Percentiles rank a stretch among this genome's conserved stretches.
phyloP scores from a whole-genome alignment of 2,113 vertebrate species.

The Oxyura jamaicensis region DNA sequence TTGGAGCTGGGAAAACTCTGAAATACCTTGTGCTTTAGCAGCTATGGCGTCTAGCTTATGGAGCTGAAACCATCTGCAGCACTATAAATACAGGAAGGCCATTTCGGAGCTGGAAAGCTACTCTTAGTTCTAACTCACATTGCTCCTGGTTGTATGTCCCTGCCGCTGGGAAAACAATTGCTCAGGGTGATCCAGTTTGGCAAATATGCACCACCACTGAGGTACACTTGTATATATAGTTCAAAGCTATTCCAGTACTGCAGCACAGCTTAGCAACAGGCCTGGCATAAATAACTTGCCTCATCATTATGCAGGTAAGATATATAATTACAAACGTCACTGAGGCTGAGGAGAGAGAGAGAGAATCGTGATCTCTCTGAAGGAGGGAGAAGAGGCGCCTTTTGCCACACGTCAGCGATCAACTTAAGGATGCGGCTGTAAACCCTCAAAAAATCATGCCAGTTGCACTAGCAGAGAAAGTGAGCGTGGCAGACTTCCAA shows the following conservation, averaged over 20 bases:
- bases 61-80: not conserved
- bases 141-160: accelerated
- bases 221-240: accelerated
- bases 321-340: conserved; percentile 14
- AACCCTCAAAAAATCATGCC: not conserved
- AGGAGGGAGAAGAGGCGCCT: conserved; percentile 28
- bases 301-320: conserved; percentile 37
- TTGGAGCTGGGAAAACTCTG: not conserved
- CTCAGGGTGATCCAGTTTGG: accelerated
- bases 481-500: not conserved
- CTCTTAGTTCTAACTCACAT: not conserved
- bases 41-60: accelerated
- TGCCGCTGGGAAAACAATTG: accelerated
- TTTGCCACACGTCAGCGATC: not conserved
- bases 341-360: not conserved
- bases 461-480: not conserved
- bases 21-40: not conserved
- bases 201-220: accelerated
- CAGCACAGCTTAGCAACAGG: conserved; percentile 41
- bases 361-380: conserved; percentile 21
- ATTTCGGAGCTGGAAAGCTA: not conserved
- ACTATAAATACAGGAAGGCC: not conserved
- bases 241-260: not conserved
- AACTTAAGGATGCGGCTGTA: not conserved
- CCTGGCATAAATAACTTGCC: conserved; percentile 44